Percentiles rank a stretch among this genome's conserved stretches.
Evolutionary conservation across 2,888 invertebrate genomes (phyloP).

Genomic region (Hybos culiciformis): DNA sequence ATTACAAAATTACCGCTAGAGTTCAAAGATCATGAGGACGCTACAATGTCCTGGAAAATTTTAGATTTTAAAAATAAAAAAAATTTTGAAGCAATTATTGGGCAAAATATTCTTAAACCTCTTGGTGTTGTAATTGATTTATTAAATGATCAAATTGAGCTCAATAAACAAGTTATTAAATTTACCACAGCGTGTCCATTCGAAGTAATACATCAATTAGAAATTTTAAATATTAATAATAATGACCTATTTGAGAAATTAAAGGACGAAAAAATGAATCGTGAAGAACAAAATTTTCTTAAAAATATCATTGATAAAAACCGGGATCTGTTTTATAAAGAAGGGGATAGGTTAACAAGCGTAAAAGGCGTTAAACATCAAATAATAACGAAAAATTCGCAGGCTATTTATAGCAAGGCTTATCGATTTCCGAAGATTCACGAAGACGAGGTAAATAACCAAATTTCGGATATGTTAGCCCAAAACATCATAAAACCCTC

Average conservation of each 20-base stretch:
- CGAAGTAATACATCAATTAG: neutral
- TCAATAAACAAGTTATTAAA: neutral
- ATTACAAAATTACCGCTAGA: neutral
- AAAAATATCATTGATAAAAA: neutral
- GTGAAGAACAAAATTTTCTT: constrained; percentile 3
- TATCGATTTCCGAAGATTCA: neutral
- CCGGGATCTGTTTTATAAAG: constrained; percentile 3
- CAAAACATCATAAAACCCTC: constrained; percentile 4
- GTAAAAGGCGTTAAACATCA: constrained; percentile 2
- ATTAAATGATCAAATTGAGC: neutral
- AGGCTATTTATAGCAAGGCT: neutral
- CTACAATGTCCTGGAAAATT: neutral
- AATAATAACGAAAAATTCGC: neutral
- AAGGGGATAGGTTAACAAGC: constrained; percentile 2
- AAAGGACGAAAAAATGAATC: constrained; percentile 6
- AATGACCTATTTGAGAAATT: neutral
- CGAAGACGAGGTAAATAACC: constrained; percentile 2
- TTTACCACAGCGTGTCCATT: neutral
- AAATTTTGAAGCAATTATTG: neutral
- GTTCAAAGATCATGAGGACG: neutral
- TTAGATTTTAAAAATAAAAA: neutral
- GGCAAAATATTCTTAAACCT: neutral
- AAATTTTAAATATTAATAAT: neutral
- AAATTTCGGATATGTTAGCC: constrained; percentile 6
- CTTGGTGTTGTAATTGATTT: neutral